A percentile compares a stretch with the other conserved stretches of the same genome.
These are phyloP conservation scores for Protosalanx chinensis DNA, from an alignment of 2,797 vertebrate genomes.

Conservation along the genomic window DNA sequence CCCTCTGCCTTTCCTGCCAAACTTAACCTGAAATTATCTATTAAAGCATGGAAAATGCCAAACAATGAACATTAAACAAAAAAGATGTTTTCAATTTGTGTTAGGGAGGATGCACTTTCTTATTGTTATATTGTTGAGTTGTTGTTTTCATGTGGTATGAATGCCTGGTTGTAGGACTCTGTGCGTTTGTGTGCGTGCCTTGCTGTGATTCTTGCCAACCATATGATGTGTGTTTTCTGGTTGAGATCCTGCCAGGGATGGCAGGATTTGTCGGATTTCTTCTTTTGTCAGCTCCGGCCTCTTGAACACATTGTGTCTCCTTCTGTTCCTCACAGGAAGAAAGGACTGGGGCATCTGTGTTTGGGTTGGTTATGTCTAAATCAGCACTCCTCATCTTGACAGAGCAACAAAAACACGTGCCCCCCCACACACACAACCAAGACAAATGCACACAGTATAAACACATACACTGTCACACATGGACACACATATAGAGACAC, in stretches of 20 bases:
- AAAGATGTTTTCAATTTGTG: background rate
- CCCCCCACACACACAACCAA: background rate
- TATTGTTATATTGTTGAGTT: conserved; percentile 18
- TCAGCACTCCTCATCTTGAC: conserved; percentile 71
- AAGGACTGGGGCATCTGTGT: conserved; percentile 73
- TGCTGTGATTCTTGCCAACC: conserved; percentile 28
- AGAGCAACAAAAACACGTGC: conserved; percentile 41
- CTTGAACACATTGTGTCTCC: conserved; percentile 74
- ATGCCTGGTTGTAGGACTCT: background rate
- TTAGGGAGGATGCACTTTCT: background rate
- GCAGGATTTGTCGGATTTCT: conserved; percentile 70
- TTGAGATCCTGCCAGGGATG: conserved; percentile 58
- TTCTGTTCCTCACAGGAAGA: conserved; percentile 76
- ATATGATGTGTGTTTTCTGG: conserved; percentile 67
- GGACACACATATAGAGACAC: no score
- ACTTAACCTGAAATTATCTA: background rate
- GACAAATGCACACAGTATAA: background rate
- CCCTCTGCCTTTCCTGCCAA: background rate
- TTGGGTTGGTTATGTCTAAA: conserved; percentile 75
- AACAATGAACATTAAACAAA: no score
- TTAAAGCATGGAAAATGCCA: background rate
- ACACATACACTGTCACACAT: no score
- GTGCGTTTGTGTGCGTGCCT: background rate
- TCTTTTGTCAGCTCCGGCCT: conserved; percentile 70
- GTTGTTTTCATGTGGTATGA: conserved; percentile 2